Evolutionary conservation across 2,888 invertebrate species (phyloP).

Genomic region (Myathropa florea): DNA sequence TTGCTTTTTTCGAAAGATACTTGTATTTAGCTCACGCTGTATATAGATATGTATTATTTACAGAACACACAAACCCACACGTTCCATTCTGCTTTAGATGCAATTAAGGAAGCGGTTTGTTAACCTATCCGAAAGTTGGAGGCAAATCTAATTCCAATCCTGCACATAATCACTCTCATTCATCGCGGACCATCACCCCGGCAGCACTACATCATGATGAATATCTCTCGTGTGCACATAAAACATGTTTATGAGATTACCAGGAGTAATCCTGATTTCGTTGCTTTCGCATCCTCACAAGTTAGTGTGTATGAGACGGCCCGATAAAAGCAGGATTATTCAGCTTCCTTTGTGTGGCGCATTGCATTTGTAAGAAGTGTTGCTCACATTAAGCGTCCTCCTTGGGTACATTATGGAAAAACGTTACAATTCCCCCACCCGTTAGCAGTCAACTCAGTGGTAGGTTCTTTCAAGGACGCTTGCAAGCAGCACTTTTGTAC

Average conservation of each 20-base stretch:
- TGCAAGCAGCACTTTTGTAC: neutral
- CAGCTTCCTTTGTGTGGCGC: neutral
- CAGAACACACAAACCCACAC: constrained; percentile 28
- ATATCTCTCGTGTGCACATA: constrained; percentile 10
- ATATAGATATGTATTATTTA: constrained; percentile 49
- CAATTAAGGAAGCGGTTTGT: constrained; percentile 41
- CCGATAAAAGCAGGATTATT: constrained; percentile 32
- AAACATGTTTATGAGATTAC: constrained; percentile 35
- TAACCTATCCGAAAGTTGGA: neutral
- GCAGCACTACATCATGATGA: neutral
- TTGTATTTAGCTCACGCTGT: too few species aligned
- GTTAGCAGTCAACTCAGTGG: neutral
- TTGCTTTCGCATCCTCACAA: constrained; percentile 6
- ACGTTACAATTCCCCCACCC: neutral
- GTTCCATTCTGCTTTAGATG: constrained; percentile 23
- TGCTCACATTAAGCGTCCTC: constrained; percentile 1
- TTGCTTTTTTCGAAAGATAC: too few species aligned
- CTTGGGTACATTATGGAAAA: neutral
- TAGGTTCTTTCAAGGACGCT: neutral
- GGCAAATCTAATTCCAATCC: neutral
- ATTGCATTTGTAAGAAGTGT: constrained; percentile 18
- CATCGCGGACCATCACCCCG: neutral
- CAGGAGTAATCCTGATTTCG: constrained; percentile 9
- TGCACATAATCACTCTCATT: neutral
- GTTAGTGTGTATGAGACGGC: constrained; percentile 16